Conservation (phyloP, 2,888 invertebrate genomes). For the Clepsis dumicolana region DNA sequence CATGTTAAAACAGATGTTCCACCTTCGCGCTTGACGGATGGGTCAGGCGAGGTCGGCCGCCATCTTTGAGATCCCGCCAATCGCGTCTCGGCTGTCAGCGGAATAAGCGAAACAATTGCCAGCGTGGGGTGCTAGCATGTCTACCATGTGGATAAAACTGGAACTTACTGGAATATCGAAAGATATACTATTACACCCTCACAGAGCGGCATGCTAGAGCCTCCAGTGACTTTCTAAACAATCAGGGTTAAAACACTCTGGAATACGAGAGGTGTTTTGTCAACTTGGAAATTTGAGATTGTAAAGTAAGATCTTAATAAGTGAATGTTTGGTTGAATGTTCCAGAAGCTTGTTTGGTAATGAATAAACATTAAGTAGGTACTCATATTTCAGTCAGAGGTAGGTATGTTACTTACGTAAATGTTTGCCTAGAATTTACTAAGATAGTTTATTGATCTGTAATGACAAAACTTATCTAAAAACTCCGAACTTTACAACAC, state of each 20-base stretch:
- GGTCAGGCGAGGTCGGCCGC: conserved; percentile 81
- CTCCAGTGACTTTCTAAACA: conserved; percentile 68
- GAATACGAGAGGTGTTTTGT: conserved; percentile 34
- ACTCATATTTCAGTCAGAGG: too few species aligned
- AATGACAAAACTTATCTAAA: not conserved
- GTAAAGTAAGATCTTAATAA: conserved; percentile 18
- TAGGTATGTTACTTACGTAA: too few species aligned
- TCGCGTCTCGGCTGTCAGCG: conserved; percentile 74
- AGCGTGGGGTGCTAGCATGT: conserved; percentile 46
- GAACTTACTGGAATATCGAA: not conserved
- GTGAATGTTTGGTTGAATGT: conserved; percentile 16
- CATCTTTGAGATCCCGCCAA: conserved; percentile 80
- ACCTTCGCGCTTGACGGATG: conserved; percentile 78
- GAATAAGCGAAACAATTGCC: conserved; percentile 77
- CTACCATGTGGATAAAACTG: conserved; percentile 25
- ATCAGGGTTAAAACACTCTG: conserved; percentile 58
- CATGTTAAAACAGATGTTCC: conserved; percentile 84
- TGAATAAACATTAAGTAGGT: not conserved
- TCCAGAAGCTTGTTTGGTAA: not conserved
- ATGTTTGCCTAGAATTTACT: too few species aligned
- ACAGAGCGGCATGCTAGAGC: conserved; percentile 20
- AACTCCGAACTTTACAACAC: not conserved
- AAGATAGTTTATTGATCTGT: not conserved
- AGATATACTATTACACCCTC: conserved; percentile 3
- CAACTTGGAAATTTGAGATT: conserved; percentile 64